Conservation (phyloP, 2,113 vertebrate genomes). For the Tupaia chinensis region DNA sequence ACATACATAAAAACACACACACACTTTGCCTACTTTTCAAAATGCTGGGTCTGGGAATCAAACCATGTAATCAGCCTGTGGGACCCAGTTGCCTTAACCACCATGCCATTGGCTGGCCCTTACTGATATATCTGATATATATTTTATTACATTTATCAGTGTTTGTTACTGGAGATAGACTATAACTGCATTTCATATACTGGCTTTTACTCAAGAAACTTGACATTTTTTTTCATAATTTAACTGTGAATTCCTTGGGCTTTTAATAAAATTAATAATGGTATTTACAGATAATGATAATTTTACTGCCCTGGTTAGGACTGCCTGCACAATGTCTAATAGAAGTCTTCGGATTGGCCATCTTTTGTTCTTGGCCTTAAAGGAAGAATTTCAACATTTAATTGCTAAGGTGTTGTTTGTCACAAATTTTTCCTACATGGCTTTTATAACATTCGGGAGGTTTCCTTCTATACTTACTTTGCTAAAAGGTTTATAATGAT, state of each 20-base stretch:
- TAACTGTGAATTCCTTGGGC: constrained; percentile 9
- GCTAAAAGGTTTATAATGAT: background rate
- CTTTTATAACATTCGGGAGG: background rate
- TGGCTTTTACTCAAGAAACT: background rate
- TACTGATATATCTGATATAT: background rate
- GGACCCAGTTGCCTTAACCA: no score
- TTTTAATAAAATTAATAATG: background rate
- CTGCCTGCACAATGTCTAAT: background rate
- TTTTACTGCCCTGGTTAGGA: background rate
- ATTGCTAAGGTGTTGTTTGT: background rate
- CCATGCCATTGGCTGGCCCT: no score
- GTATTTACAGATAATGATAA: background rate
- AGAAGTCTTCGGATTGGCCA: background rate
- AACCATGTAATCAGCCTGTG: no score
- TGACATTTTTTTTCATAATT: constrained; percentile 20
- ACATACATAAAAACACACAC: no score
- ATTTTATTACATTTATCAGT: background rate
- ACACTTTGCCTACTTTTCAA: no score
- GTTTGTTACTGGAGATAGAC: background rate
- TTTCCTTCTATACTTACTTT: constrained; percentile 12
- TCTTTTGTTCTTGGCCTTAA: background rate
- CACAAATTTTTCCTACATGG: background rate
- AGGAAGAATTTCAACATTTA: background rate
- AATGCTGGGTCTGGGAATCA: no score
- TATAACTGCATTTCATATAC: background rate